Percentiles rank a stretch among this genome's conserved stretches.
phyloP scores from a whole-genome alignment of 2,797 vertebrate genomes.

The Gallinago stenura region DNA sequence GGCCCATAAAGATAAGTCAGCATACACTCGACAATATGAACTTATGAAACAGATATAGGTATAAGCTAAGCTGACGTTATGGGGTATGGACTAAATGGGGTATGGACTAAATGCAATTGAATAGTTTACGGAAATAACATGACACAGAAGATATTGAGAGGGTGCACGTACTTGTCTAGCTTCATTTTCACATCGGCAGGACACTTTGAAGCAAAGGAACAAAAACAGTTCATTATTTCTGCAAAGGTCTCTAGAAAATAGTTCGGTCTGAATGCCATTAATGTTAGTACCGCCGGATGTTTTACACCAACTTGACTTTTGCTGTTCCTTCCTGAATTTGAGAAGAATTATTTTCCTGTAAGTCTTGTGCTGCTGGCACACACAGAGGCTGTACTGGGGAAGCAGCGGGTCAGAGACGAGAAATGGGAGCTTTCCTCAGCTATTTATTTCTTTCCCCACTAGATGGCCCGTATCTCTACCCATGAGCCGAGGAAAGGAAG shows the following conservation, averaged over 20 bases:
- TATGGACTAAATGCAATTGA: background rate
- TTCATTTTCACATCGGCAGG: background rate
- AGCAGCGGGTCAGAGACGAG: accelerated
- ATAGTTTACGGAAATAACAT: background rate
- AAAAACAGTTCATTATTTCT: background rate
- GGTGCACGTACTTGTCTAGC: background rate
- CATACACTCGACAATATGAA: background rate
- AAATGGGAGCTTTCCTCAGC: background rate
- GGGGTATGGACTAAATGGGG: background rate
- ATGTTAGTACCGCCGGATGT: accelerated
- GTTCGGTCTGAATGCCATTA: background rate
- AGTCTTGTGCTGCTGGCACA: background rate
- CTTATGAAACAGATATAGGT: background rate
- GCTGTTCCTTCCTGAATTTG: background rate
- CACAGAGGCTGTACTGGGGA: background rate
- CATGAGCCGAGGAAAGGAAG: background rate
- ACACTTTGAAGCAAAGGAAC: background rate
- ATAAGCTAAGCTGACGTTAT: background rate
- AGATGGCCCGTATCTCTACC: slow-evolving; percentile 25
- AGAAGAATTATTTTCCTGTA: background rate
- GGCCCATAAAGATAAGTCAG: background rate
- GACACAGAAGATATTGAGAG: background rate
- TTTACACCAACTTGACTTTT: background rate
- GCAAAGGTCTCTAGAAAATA: background rate
- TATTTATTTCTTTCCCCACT: slow-evolving; percentile 12